These are phyloP conservation scores for Grammomys surdaster DNA, from an alignment of 2,113 vertebrate species.

Conservation along the genomic window DNA sequence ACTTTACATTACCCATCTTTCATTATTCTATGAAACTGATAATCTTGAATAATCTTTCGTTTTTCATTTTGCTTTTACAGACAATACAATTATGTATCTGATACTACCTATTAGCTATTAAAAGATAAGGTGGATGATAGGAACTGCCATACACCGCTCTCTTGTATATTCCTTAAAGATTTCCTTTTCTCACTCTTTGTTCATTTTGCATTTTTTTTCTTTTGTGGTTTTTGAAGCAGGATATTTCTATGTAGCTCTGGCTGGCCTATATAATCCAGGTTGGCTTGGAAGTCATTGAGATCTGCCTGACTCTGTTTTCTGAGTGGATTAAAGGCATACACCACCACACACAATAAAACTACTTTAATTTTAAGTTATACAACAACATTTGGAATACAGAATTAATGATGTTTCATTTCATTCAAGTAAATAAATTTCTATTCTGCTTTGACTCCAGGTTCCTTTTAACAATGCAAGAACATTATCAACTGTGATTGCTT, in stretches of 20 bases:
- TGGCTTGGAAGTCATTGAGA: background rate
- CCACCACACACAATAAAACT: background rate
- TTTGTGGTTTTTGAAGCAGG: background rate
- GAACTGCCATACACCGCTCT: background rate
- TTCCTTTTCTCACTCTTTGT: background rate
- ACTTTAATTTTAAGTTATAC: background rate
- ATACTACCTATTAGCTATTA: background rate
- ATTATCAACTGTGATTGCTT: background rate
- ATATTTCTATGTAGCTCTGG: no score
- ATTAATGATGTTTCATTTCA: constrained; percentile 8
- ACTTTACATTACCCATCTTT: background rate
- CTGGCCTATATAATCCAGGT: background rate
- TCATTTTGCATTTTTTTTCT: background rate
- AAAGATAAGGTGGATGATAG: background rate
- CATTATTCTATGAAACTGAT: constrained; percentile 16
- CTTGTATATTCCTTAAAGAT: background rate
- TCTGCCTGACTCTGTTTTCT: no score
- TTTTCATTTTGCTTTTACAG: background rate
- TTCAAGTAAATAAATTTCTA: background rate
- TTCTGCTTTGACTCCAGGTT: background rate
- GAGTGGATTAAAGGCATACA: background rate
- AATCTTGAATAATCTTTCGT: background rate
- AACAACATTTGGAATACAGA: background rate
- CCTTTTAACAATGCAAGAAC: background rate
- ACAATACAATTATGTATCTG: background rate